A percentile compares a stretch with the other conserved stretches of the same genome.
These are phyloP conservation scores for Habropoda laboriosa DNA, from an alignment of 1,140 invertebrate species.

Conservation along the genomic window DNA sequence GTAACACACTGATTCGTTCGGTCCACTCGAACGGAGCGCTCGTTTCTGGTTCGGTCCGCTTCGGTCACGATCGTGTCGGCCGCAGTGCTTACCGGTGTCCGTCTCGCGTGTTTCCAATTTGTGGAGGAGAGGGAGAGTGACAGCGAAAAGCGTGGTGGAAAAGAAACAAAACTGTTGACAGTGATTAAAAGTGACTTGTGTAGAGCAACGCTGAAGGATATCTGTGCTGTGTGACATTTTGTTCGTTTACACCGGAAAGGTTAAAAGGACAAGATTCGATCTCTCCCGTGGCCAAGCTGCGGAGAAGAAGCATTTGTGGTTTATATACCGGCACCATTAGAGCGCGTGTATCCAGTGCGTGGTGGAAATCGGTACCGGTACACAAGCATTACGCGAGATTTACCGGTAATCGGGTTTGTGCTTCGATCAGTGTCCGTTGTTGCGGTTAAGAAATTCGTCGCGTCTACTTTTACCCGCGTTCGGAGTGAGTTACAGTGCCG, in stretches of 20 bases:
- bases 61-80: conserved; percentile 58
- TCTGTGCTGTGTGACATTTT: conserved; percentile 14
- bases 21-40: conserved; percentile 48
- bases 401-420: conserved; percentile 1
- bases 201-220: conserved; percentile 16
- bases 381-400: background rate
- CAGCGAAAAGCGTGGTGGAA: conserved; percentile 19
- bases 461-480: conserved; percentile 14
- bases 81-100: conserved; percentile 44
- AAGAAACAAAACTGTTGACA: conserved; percentile 37
- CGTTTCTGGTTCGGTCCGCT: conserved; percentile 48
- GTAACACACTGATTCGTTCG: conserved; percentile 22
- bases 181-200: conserved; percentile 55
- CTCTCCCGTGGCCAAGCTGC: background rate
- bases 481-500: conserved; percentile 39
- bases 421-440: conserved; percentile 1
- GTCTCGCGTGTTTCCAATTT: conserved; percentile 48
- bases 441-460: background rate
- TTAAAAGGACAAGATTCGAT: conserved; percentile 3
- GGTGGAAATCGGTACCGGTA: background rate
- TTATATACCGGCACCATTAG: background rate
- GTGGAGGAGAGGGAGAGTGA: conserved; percentile 15
- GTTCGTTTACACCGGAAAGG: background rate
- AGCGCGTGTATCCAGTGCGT: background rate
- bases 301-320: background rate